Evolutionary conservation across 2,797 vertebrate genomes (phyloP).

Genomic region (Scomberomorus guttatus): DNA sequence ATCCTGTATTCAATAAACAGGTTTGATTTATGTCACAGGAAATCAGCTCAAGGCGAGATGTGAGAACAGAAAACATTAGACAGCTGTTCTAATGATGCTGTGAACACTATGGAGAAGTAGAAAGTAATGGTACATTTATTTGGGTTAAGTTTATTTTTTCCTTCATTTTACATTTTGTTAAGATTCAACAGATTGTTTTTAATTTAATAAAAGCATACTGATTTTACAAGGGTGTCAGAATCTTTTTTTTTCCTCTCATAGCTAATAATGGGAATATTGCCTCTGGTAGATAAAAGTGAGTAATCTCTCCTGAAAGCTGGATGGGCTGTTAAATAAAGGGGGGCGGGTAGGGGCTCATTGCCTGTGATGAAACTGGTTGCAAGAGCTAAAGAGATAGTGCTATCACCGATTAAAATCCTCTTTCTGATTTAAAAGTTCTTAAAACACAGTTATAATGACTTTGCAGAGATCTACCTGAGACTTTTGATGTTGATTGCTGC

Average conservation of each 20-base stretch:
- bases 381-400: background rate
- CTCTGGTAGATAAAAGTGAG: background rate
- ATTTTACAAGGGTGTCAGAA: slow-evolving; percentile 75
- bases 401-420: background rate
- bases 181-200: slow-evolving; percentile 82
- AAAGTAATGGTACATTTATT: slow-evolving; percentile 73
- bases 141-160: slow-evolving; percentile 56
- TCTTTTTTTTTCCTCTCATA: background rate
- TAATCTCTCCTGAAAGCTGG: background rate
- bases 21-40: slow-evolving; percentile 49
- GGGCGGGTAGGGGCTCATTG: background rate
- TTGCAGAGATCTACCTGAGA: slow-evolving; percentile 9
- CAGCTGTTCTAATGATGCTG: slow-evolving; percentile 72
- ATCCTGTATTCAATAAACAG: slow-evolving; percentile 64
- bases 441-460: too few species aligned
- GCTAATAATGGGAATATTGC: background rate
- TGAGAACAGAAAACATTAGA: slow-evolving; percentile 44
- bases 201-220: slow-evolving; percentile 87
- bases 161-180: slow-evolving; percentile 77
- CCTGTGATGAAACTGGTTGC: background rate
- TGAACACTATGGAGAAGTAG: slow-evolving; percentile 65
- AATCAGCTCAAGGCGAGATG: slow-evolving; percentile 39
- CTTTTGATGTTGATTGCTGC: slow-evolving; percentile 30
- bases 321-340: background rate
- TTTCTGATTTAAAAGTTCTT: too few species aligned